phyloP scores from a whole-genome alignment of 1,140 invertebrate genomes.

The Plutomurus gul region DNA sequence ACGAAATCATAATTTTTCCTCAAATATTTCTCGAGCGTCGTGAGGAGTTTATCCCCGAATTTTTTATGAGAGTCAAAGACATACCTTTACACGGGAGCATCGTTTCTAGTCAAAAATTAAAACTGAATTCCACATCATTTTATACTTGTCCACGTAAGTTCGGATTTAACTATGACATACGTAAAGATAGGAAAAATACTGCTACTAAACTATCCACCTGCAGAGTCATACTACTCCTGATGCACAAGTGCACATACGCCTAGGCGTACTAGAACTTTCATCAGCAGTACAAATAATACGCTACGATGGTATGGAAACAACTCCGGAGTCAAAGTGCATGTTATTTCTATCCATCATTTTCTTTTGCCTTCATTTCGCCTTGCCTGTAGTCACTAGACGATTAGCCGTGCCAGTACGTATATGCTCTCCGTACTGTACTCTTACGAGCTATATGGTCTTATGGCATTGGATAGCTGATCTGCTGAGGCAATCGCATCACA shows the following conservation, averaged over 20 bases:
- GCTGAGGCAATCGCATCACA: not conserved
- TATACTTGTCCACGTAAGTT: constrained; percentile 30
- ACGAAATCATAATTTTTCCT: not conserved
- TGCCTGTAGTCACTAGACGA: not conserved
- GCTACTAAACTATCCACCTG: constrained; percentile 14
- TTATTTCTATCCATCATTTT: not conserved
- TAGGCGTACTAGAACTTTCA: constrained; percentile 13
- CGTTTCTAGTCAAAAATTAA: constrained; percentile 14
- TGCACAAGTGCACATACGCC: constrained; percentile 26
- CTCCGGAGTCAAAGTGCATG: constrained; percentile 16
- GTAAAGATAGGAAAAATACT: constrained; percentile 21
- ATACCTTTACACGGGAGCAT: not conserved
- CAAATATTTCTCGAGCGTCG: not conserved
- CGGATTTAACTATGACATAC: constrained; percentile 12
- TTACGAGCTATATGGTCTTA: not conserved
- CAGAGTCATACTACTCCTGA: not conserved
- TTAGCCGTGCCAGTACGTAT: too few relatives aligned
- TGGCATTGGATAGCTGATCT: too few relatives aligned
- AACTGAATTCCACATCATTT: constrained; percentile 8
- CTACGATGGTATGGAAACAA: constrained; percentile 25
- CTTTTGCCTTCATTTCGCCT: not conserved
- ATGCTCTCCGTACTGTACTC: too few relatives aligned
- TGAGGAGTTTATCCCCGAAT: not conserved
- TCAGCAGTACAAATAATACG: constrained; percentile 14
- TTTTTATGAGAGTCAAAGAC: constrained; percentile 26